phyloP scores from a whole-genome alignment of 2,113 vertebrate genomes.

The Azemiops feae region DNA sequence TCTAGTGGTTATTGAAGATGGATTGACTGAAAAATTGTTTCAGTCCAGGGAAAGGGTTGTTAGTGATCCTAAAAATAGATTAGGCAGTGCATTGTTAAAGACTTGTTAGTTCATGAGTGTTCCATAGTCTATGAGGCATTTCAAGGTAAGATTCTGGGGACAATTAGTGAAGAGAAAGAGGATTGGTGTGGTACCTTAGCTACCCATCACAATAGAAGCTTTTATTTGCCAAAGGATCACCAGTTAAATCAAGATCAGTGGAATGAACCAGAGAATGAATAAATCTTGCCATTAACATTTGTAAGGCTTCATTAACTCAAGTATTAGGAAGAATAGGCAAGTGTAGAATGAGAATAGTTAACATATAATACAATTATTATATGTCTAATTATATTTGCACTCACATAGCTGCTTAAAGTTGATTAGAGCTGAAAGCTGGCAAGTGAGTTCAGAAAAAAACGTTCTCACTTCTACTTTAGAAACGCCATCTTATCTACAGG shows the following conservation, averaged over 20 bases:
- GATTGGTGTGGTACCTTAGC: not conserved
- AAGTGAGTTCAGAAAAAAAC: not conserved
- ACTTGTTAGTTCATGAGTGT: not conserved
- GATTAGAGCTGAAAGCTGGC: not conserved
- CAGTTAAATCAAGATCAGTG: not conserved
- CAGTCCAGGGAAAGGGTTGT: too few relatives aligned
- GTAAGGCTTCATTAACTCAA: not conserved
- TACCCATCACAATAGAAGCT: not conserved
- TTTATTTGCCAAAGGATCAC: not conserved
- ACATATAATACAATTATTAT: not conserved
- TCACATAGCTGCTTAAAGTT: not conserved
- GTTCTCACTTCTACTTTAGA: not conserved
- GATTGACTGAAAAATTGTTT: too few relatives aligned
- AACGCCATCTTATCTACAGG: not conserved
- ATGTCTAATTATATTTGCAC: not conserved
- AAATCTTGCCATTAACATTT: not conserved
- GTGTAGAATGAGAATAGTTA: not conserved
- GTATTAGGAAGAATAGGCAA: not conserved
- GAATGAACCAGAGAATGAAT: not conserved
- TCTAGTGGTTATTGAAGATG: too few relatives aligned
- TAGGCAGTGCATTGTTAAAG: too few relatives aligned
- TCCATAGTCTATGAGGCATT: not conserved
- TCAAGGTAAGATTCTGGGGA: not conserved
- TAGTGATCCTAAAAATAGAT: too few relatives aligned
- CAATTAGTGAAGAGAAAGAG: not conserved